Conservation (phyloP, 2,888 invertebrate species). For the Calameuta pallipes region DNA sequence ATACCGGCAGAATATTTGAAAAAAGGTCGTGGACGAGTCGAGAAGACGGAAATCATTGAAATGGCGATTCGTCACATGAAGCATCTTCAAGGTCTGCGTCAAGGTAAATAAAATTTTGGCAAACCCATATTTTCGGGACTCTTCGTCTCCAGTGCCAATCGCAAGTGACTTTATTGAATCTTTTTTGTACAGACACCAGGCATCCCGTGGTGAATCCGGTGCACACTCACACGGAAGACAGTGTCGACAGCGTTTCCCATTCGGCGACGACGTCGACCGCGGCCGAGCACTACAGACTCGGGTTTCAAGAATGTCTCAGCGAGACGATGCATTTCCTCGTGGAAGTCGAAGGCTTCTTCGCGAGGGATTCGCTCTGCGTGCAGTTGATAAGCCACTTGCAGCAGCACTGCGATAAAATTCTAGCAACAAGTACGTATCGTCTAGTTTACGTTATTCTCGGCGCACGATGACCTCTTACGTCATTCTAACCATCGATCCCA, state of each 20-base stretch:
- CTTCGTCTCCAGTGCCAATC: too few species aligned
- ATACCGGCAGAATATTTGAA: slow-evolving; percentile 94
- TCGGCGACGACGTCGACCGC: slow-evolving; percentile 50
- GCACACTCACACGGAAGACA: slow-evolving; percentile 61
- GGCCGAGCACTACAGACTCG: slow-evolving; percentile 77
- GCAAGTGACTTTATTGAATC: background rate
- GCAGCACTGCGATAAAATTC: slow-evolving; percentile 80
- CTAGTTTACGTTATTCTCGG: background rate
- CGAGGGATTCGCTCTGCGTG: slow-evolving; percentile 84
- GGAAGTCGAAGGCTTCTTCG: slow-evolving; percentile 84
- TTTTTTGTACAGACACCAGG: slow-evolving; percentile 48
- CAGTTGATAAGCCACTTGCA: slow-evolving; percentile 86
- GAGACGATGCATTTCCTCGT: slow-evolving; percentile 91
- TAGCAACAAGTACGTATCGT: slow-evolving; percentile 63
- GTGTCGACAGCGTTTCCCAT: slow-evolving; percentile 60
- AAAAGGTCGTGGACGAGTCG: slow-evolving; percentile 94
- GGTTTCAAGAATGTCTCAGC: slow-evolving; percentile 91
- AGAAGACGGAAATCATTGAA: slow-evolving; percentile 98
- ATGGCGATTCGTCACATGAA: slow-evolving; percentile 97
- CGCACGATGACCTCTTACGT: background rate
- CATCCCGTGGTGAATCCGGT: slow-evolving; percentile 47
- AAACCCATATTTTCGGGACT: too few species aligned
- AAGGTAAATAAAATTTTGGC: slow-evolving; percentile 38
- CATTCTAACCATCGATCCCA: background rate
- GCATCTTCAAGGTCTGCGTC: slow-evolving; percentile 79